phyloP scores from a whole-genome alignment of 1,140 invertebrate species.

The Drosophila neocordata region DNA sequence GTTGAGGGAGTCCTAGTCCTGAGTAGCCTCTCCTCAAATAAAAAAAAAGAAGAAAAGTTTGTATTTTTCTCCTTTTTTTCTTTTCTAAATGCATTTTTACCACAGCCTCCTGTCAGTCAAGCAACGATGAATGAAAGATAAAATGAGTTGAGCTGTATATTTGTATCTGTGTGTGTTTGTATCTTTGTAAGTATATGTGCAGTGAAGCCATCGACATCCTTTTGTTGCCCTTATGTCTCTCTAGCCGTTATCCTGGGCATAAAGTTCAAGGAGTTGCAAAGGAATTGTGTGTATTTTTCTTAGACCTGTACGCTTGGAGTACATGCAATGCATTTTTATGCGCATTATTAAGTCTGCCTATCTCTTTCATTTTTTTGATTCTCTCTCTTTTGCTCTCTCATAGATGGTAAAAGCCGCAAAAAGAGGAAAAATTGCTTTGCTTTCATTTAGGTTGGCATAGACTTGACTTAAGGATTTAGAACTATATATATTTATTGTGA shows the following conservation, averaged over 20 bases:
- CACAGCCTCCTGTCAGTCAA: slow-evolving; percentile 33
- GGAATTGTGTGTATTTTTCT: slow-evolving; percentile 35
- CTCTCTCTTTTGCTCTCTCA: not conserved
- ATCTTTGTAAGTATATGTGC: slow-evolving; percentile 25
- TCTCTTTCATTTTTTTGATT: not conserved
- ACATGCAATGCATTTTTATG: slow-evolving; percentile 51
- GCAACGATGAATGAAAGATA: slow-evolving; percentile 23
- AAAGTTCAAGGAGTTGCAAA: slow-evolving; percentile 60
- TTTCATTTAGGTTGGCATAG: slow-evolving; percentile 32
- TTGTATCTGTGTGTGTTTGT: slow-evolving; percentile 25
- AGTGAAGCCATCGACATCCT: slow-evolving; percentile 50
- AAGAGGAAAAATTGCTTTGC: slow-evolving; percentile 42
- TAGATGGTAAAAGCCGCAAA: not conserved
- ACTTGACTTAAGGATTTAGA: slow-evolving; percentile 29
- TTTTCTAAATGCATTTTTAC: slow-evolving; percentile 37
- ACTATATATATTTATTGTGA: slow-evolving; percentile 32
- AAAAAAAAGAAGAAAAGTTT: slow-evolving; percentile 43
- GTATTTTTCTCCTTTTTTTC: not conserved
- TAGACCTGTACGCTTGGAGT: slow-evolving; percentile 10
- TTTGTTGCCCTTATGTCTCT: slow-evolving; percentile 41
- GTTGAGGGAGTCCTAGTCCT: slow-evolving; percentile 22
- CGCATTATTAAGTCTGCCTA: slow-evolving; percentile 44
- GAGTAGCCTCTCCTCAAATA: slow-evolving; percentile 56
- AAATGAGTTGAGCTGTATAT: slow-evolving; percentile 24
- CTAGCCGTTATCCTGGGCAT: slow-evolving; percentile 39